These are phyloP conservation scores for Trididemnum nubilum DNA, from an alignment of 23 tunicate genomes.

Conservation along the genomic window DNA sequence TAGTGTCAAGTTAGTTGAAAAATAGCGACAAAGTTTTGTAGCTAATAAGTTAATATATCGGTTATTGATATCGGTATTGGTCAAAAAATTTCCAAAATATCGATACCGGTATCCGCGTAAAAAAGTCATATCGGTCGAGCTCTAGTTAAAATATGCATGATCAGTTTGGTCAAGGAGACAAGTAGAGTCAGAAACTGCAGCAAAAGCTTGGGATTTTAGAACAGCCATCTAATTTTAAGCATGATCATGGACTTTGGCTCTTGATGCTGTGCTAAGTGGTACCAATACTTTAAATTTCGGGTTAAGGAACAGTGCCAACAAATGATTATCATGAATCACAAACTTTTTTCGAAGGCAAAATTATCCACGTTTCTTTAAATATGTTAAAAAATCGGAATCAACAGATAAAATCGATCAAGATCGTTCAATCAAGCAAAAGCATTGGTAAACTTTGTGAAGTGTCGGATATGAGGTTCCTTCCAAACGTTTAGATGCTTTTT, in stretches of 20 bases:
- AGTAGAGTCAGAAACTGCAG: too few species aligned
- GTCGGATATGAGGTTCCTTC: neutral
- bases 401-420: too few species aligned
- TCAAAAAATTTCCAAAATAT: too few species aligned
- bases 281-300: neutral
- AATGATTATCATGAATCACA: neutral
- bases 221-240: neutral
- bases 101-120: too few species aligned
- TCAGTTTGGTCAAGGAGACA: too few species aligned
- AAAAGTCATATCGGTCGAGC: too few species aligned
- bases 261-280: neutral
- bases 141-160: too few species aligned
- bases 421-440: too few species aligned
- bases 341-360: neutral
- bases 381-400: neutral
- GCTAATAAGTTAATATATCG: too few species aligned
- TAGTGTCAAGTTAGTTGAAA: too few species aligned
- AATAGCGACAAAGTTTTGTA: too few species aligned
- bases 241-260: neutral
- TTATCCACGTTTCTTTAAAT: conserved; percentile 1
- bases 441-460: neutral
- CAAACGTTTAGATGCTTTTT: neutral
- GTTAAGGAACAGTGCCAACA: neutral
- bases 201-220: neutral
- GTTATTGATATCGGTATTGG: too few species aligned